These are phyloP conservation scores for Epinephelus lanceolatus DNA, from an alignment of 2,113 vertebrate species.

Conservation along the genomic window DNA sequence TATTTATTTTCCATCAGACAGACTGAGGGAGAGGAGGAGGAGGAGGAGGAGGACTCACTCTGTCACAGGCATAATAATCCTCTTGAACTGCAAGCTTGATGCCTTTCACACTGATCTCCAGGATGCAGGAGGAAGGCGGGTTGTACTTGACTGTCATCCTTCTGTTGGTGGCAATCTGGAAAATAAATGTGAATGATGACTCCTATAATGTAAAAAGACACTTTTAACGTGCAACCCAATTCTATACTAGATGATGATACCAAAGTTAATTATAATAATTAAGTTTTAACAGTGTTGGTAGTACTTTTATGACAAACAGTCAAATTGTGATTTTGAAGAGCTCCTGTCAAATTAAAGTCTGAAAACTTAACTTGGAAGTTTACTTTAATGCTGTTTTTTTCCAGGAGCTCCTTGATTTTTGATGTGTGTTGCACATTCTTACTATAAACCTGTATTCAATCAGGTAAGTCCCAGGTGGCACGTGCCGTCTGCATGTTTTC, in stretches of 20 bases:
- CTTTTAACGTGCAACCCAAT: neutral
- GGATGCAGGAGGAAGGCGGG: slow-evolving; percentile 94
- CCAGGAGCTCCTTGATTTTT: neutral
- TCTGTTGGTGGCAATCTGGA: slow-evolving; percentile 95
- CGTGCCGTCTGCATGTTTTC: neutral
- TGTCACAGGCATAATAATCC: slow-evolving; percentile 88
- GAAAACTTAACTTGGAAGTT: neutral
- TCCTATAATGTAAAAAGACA: neutral
- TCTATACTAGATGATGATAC: neutral
- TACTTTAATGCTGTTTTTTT: too few relatives aligned
- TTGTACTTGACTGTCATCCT: slow-evolving; percentile 98
- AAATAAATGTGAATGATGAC: neutral
- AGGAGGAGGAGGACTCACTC: slow-evolving; percentile 71
- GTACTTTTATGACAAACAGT: neutral
- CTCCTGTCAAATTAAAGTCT: neutral
- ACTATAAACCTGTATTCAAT: too few relatives aligned
- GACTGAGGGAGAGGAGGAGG: neutral
- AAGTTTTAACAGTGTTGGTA: neutral
- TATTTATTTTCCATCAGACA: neutral
- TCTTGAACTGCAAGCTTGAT: slow-evolving; percentile 95
- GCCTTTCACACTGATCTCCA: slow-evolving; percentile 96
- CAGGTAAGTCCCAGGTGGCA: too few relatives aligned
- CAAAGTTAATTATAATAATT: neutral
- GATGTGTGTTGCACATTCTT: neutral
- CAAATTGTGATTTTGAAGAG: neutral